Evolutionary conservation across 2,113 vertebrate genomes (phyloP), one percentile per base, ranked within the genome.

Genomic region (Sphyrna mokarran): DNA sequence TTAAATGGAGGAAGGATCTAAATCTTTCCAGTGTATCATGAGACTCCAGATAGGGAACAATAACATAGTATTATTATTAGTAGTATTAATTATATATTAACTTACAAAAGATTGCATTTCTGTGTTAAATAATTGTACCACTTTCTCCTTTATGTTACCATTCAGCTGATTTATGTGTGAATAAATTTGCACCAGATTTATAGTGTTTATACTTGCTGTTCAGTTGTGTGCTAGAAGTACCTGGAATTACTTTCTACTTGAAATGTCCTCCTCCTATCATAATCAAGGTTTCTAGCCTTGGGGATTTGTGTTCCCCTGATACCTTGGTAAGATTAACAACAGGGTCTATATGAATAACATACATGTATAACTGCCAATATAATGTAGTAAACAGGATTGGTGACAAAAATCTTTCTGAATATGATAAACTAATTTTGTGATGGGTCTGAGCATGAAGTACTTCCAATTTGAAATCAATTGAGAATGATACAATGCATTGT

Each of bases 171-270:
- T 89, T 54, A n/a, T 6, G 18, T 33, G n/a, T 83, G 8, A n/a
- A 29, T 18, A 90, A 61, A 90, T 29, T 61, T 61, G 14, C 20
- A 83, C 54, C 87, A 90, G 26, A 54, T 18, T 3, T 61, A 13
- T 33, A 54, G 33, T 93, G 20, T 66, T 66, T 66, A 61, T 33
- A 90, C 26, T 90, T 33, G 22, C 58, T 37, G n/a, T 93, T 93
- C 33, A 66, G 89, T 66, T 93, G 33, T 40, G 37, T 93, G n/a
- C 1, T 8, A 93, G n/a, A 20, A 76, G 1, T 93, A 68, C 33
- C 29, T 68, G 33, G 89, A 66, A n/a, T 93, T n/a, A 68, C 63
- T 93, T 93, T 93, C 61, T 68, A 63, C n/a, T 93, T 93, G 61
- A n/a, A 93, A 93, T 93, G 22, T n/a, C n/a, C 61, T 63, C 23